These are phyloP conservation scores for Lota lota DNA, from an alignment of 2,113 vertebrate species.

Conservation along the genomic window DNA sequence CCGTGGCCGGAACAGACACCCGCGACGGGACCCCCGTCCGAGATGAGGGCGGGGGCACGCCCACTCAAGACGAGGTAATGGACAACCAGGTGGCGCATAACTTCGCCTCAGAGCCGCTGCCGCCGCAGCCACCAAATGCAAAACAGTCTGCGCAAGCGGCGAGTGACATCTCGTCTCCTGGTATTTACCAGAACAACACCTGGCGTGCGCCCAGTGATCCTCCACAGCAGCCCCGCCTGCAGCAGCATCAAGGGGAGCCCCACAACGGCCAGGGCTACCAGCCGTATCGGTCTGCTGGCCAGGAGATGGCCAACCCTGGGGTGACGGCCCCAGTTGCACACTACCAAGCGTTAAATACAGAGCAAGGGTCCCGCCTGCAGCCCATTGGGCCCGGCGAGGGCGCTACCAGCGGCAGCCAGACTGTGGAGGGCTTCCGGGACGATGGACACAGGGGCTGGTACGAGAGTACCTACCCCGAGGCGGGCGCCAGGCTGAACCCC, in stretches of 20 bases:
- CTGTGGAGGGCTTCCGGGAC: slow-evolving; percentile 75
- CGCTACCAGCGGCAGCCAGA: slow-evolving; percentile 62
- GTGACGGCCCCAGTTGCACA: slow-evolving; percentile 56
- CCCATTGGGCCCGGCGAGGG: slow-evolving; percentile 80
- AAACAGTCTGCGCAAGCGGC: slow-evolving; percentile 11
- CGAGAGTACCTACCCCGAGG: slow-evolving; percentile 49
- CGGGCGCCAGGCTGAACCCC: slow-evolving; percentile 35
- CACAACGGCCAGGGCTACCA: slow-evolving; percentile 56
- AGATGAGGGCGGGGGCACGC: slow-evolving; percentile 90
- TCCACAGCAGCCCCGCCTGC: slow-evolving; percentile 18
- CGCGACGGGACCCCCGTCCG: slow-evolving; percentile 89
- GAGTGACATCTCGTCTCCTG: slow-evolving; percentile 7
- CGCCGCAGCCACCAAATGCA: background rate
- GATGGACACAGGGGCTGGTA: slow-evolving; percentile 56
- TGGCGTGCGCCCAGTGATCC: slow-evolving; percentile 29
- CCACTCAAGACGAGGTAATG: slow-evolving; percentile 96
- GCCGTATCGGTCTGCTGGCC: slow-evolving; percentile 18
- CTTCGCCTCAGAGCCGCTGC: slow-evolving; percentile 12
- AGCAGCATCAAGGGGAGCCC: slow-evolving; percentile 15
- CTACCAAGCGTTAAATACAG: slow-evolving; percentile 78
- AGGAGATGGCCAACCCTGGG: slow-evolving; percentile 24
- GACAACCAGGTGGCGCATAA: slow-evolving; percentile 78
- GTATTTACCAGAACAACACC: slow-evolving; percentile 20
- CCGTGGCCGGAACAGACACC: slow-evolving; percentile 73
- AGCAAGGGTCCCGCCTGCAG: slow-evolving; percentile 73